Percentiles rank a stretch among this genome's conserved stretches.
phyloP scores from a whole-genome alignment of 2,113 vertebrate species.

The Circaetus cinerascens region DNA sequence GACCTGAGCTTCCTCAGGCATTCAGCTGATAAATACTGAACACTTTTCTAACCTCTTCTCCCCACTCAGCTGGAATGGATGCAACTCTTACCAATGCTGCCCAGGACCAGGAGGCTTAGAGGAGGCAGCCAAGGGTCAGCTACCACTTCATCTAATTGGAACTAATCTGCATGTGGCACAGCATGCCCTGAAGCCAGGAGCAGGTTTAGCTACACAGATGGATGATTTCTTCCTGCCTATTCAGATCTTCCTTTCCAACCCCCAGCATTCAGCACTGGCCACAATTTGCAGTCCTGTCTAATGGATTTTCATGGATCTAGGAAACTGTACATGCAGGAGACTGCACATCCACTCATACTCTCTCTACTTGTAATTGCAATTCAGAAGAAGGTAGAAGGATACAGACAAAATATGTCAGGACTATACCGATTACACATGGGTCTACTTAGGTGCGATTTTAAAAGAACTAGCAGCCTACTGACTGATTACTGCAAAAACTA shows the following conservation, averaged over 20 bases:
- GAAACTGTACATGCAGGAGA: background rate
- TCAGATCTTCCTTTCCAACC: background rate
- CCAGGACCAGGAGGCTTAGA: background rate
- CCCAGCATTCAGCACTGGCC: background rate
- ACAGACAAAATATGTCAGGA: background rate
- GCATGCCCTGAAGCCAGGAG: background rate
- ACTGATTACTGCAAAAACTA: background rate
- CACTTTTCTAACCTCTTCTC: background rate
- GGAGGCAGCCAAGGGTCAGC: constrained; percentile 47
- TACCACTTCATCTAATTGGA: constrained; percentile 34
- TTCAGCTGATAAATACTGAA: background rate
- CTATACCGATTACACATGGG: background rate
- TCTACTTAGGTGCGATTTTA: background rate
- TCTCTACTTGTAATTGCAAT: background rate
- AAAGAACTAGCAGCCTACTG: background rate
- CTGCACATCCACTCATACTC: background rate
- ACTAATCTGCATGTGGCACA: constrained; percentile 11
- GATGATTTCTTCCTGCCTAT: background rate
- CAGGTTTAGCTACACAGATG: constrained; percentile 17
- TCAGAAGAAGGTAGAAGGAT: background rate
- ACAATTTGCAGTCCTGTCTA: background rate
- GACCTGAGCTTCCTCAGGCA: background rate
- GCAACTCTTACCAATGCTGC: background rate
- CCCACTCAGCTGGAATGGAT: background rate
- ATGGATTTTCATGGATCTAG: background rate